Base-by-base conservation (phyloP, 2,797 vertebrate species). In the Chelidonichthys spinosus region DNA sequence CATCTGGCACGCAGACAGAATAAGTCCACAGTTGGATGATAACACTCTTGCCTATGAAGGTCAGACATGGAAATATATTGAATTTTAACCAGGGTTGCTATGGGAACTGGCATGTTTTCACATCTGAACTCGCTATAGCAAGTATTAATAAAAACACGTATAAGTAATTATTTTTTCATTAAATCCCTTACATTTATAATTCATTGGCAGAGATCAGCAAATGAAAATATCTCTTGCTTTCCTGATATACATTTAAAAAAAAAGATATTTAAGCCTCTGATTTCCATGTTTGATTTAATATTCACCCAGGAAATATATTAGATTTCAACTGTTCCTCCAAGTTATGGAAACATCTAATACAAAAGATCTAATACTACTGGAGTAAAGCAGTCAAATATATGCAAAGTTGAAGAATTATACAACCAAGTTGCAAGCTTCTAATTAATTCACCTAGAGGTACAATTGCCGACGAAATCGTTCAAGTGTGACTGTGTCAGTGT, bases 31-130 rank as follows among this genome's bases (percentile, higher is more conserved):
- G 69, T 65, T 76, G 53, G 70, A 80, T 73, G 73, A 55, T 83
- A 79, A 71, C 72, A 72, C 58, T 80, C 65, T 43, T 76, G 56
- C 42, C 63, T 52, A 64, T 77, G 81, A 82, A 90, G 86, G 84
- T 89, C 85, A 89, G 75, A 69, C 46, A 71, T 66, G 42, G 69
- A 58, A 63, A 68, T 83, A 56, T 76, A 75, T 77, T 90, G 77
- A 69, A 90, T 86, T 87, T 80, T 60, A 73, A 69, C 55, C 4
- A 44, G 56, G 15, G 90, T 92, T 91, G 81, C 88, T 73, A 87
- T 90, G 87, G 84, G 33, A 89, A 87, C 87, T 40, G 72, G 36
- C 46, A 78, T 91, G 84, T 87, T 85, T 85, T 70, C 39, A 78
- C 56, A 76, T 66, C n/a, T 74, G 78, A 85, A 44, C 59, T 59